A percentile compares a stretch with the other conserved stretches of the same genome.
These are phyloP conservation scores for Geotrupes spiniger DNA, from an alignment of 2,888 invertebrate genomes.

Conservation along the genomic window DNA sequence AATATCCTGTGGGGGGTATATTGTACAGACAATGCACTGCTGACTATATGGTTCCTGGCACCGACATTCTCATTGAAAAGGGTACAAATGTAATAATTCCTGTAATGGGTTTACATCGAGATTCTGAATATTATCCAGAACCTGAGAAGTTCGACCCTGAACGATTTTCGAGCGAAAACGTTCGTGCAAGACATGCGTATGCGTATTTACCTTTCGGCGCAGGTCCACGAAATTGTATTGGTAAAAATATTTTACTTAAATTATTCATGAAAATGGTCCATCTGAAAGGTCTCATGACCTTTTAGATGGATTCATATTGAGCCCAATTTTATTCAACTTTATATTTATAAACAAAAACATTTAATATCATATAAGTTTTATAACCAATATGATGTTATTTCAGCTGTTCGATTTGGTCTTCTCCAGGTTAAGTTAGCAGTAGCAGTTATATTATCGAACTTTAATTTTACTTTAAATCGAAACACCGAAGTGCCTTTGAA, in stretches of 20 bases:
- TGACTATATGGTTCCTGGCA: constrained; percentile 52
- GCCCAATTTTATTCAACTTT: too few relatives aligned
- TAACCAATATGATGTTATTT: constrained; percentile 15
- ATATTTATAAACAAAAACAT: too few relatives aligned
- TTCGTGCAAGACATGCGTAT: constrained; percentile 48
- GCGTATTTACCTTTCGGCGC: constrained; percentile 58
- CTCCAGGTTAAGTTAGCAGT: constrained; percentile 36
- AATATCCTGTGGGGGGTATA: constrained; percentile 58
- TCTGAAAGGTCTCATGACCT: too few relatives aligned
- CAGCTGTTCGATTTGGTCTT: constrained; percentile 36
- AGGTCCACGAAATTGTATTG: constrained; percentile 57
- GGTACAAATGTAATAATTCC: constrained; percentile 56
- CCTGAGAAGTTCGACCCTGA: constrained; percentile 59
- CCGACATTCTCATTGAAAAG: constrained; percentile 51
- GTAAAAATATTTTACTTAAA: constrained; percentile 40
- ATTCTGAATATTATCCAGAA: constrained; percentile 56
- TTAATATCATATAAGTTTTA: too few relatives aligned
- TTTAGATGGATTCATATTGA: too few relatives aligned
- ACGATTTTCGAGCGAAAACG: constrained; percentile 55
- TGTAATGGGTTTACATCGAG: constrained; percentile 57
- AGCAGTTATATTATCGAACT: constrained; percentile 29
- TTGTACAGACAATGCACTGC: constrained; percentile 54
- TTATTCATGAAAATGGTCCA: too few relatives aligned
- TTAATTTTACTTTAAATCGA: constrained; percentile 24
- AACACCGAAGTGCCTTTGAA: constrained; percentile 22